A percentile compares a stretch with the other conserved stretches of the same genome.
These are phyloP conservation scores for Acrossocheilus fasciatus DNA, from an alignment of 2,797 vertebrate species.

Conservation along the genomic window DNA sequence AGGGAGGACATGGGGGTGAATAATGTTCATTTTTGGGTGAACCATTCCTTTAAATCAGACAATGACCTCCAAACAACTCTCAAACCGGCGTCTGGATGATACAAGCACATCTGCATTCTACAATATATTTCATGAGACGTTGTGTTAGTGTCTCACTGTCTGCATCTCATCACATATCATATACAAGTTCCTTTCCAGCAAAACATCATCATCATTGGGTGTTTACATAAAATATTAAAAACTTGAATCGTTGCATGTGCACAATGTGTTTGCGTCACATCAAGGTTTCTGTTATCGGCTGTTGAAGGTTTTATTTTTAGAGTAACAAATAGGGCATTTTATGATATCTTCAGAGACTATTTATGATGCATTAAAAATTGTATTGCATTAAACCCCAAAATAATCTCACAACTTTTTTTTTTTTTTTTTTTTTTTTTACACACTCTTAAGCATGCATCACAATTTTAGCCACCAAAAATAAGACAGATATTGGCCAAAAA, in stretches of 20 bases:
- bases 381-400: neutral
- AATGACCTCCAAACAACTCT: neutral
- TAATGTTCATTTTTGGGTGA: neutral
- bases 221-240: slow-evolving; percentile 26
- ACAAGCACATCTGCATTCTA: slow-evolving; percentile 20
- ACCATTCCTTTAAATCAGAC: neutral
- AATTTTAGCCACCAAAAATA: neutral
- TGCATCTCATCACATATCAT: slow-evolving; percentile 13
- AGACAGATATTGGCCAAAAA: neutral
- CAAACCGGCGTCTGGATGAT: neutral
- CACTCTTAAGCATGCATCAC: neutral
- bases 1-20: neutral
- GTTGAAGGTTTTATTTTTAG: neutral
- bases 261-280: neutral
- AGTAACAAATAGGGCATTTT: neutral
- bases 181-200: neutral
- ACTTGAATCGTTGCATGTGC: neutral
- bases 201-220: neutral
- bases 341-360: neutral
- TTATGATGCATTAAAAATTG: neutral
- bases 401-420: neutral
- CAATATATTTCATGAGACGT: neutral
- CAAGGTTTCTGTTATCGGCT: neutral
- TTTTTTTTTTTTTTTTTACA: neutral
- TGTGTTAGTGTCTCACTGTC: slow-evolving; percentile 19